Base-by-base conservation (phyloP, 2,888 invertebrate genomes). In the Carcina quercana region DNA sequence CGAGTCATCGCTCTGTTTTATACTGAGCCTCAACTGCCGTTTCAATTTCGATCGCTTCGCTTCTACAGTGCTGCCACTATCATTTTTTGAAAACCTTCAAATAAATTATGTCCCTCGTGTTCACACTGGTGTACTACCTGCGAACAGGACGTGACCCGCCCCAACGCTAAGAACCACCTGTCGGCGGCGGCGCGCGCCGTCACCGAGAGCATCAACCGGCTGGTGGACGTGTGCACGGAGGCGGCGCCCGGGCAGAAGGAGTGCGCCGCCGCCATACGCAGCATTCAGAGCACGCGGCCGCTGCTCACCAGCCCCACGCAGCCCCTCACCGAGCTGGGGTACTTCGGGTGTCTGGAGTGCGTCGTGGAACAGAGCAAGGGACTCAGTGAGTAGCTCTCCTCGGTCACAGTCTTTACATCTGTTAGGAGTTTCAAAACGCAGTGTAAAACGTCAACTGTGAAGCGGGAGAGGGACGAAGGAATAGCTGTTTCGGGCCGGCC, bases 171-270 rank as follows among this genome's bases (percentile, higher is more conserved):
- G 78, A 97, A 96, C 69, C 91, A 95, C 48, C 82, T 97, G 17
- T 91, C 94, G 3, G 91, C 92, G 5, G 96, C 96, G 19, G 96
- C 95, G 0, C 87, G 96, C 34, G 92, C 92, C 5, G 96, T 97
- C 26, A 97, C 95, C 0, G 97, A 97, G 47, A 94, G 92, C 67
- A 95, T 98, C 46, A 98, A 97, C 67, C 88, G 92, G 50, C 82
- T 98, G 40, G 93, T 85, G 64, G 92, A 94, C 66, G 91, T 93
- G 3, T 94, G 92, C 62, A 95, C 95, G 1, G 91, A 91, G 19
- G 94, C 95, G 0, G 95, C 96, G 0, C 97, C 98, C 0, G 97
- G 98, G 0, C 97, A 97, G 79, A 95, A 94, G 67, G 98, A 98
- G 63, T 98, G 98, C 74, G 96, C 96, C 63, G 97, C 94, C 47